These are phyloP conservation scores for Eupeodes luniger DNA, from an alignment of 2,888 invertebrate genomes.

Conservation along the genomic window DNA sequence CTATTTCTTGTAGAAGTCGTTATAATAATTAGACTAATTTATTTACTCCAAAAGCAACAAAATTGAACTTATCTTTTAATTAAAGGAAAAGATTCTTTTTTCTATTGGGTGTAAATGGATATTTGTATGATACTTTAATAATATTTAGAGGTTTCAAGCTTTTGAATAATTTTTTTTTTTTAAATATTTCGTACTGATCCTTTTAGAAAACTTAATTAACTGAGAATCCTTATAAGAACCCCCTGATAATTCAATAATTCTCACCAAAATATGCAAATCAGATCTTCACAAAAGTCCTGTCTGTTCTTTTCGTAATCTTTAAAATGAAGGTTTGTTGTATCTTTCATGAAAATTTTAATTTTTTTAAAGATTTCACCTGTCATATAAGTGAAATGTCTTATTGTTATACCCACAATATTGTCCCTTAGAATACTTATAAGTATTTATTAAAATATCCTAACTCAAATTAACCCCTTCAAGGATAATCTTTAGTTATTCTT, in stretches of 20 bases:
- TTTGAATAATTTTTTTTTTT: background rate
- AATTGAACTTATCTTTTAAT: too few species aligned
- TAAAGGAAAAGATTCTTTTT: too few species aligned
- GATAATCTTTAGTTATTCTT: conserved; percentile 36
- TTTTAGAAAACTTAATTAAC: background rate
- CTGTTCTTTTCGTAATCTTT: background rate
- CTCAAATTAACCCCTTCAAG: conserved; percentile 41
- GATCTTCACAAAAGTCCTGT: background rate
- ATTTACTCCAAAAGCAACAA: background rate
- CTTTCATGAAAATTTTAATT: background rate
- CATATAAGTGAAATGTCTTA: background rate
- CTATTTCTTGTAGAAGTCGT: background rate
- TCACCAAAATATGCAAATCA: background rate
- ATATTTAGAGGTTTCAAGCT: background rate
- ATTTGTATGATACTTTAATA: too few species aligned
- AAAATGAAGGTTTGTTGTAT: conserved; percentile 4
- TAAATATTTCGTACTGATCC: background rate
- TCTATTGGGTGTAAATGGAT: too few species aligned
- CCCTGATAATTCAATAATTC: conserved; percentile 3
- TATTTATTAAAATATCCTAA: background rate
- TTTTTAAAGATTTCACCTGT: conserved; percentile 6
- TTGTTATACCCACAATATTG: background rate
- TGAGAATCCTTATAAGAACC: background rate
- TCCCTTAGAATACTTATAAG: background rate
- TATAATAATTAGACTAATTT: background rate